These are phyloP conservation scores for Opisthocomus hoazin DNA, from an alignment of 2,113 vertebrate genomes.

Conservation along the genomic window DNA sequence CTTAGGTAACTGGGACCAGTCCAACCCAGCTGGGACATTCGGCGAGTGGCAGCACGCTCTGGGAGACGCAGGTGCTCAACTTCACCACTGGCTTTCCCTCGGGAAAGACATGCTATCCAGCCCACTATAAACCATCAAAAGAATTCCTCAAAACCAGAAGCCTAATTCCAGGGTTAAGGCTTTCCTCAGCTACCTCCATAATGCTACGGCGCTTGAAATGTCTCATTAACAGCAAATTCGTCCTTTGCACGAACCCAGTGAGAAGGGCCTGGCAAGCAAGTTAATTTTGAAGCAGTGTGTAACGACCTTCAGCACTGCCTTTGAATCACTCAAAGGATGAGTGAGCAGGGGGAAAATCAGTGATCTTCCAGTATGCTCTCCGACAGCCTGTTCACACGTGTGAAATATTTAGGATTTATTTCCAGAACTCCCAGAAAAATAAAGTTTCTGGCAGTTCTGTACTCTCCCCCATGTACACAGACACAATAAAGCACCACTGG, in stretches of 20 bases:
- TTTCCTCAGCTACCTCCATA: background rate
- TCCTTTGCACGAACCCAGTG: no score
- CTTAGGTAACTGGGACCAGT: background rate
- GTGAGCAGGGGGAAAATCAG: background rate
- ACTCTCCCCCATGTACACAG: background rate
- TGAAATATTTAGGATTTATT: background rate
- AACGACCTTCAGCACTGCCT: rapidly evolving
- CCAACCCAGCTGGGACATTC: background rate
- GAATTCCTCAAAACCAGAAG: background rate
- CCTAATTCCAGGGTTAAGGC: background rate
- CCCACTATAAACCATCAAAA: background rate
- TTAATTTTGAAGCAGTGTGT: background rate
- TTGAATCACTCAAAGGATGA: background rate
- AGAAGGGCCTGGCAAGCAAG: background rate
- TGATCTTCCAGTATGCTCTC: background rate
- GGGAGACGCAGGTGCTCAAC: background rate
- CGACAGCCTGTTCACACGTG: rapidly evolving
- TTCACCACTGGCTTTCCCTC: background rate
- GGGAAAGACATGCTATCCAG: background rate
- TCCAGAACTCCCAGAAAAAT: background rate
- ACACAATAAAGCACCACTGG: background rate
- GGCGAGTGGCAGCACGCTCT: rapidly evolving
- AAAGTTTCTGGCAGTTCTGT: background rate
- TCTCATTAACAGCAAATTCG: no score
- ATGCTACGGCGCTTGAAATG: rapidly evolving